phyloP scores from a whole-genome alignment of 1,140 invertebrate genomes.

The Drosophila nigrodunni region DNA sequence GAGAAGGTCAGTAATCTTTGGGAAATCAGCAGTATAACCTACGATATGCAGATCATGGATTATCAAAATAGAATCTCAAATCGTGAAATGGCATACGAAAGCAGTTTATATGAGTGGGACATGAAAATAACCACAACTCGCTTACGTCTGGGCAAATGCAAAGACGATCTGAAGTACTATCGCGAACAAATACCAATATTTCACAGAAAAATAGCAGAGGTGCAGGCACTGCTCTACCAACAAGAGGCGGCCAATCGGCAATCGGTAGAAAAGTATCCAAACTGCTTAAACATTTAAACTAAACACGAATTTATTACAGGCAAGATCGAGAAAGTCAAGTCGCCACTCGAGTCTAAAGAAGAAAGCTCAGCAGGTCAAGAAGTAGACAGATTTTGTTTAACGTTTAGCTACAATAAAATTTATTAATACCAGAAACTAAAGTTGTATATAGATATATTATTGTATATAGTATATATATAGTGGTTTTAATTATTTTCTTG shows the following conservation, averaged over 20 bases:
- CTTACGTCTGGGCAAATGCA: constrained; percentile 38
- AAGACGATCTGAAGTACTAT: constrained; percentile 40
- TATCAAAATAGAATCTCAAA: constrained; percentile 33
- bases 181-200: constrained; percentile 38
- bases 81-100: constrained; percentile 39
- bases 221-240: constrained; percentile 6
- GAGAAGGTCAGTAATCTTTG: neutral
- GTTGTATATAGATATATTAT: constrained; percentile 80
- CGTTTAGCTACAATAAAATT: constrained; percentile 77
- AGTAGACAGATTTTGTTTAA: constrained; percentile 27
- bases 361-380: neutral
- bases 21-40: neutral
- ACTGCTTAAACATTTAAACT: neutral
- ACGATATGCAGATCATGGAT: constrained; percentile 6
- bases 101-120: constrained; percentile 25
- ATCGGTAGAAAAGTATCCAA: neutral
- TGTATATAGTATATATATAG: constrained; percentile 54
- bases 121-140: constrained; percentile 21
- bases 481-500: constrained; percentile 42
- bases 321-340: neutral
- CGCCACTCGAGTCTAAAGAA: neutral
- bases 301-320: neutral
- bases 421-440: constrained; percentile 82
- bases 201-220: constrained; percentile 34
- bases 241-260: neutral